Base-by-base conservation (phyloP, 1,140 invertebrate species). In the Drosophila tani region DNA sequence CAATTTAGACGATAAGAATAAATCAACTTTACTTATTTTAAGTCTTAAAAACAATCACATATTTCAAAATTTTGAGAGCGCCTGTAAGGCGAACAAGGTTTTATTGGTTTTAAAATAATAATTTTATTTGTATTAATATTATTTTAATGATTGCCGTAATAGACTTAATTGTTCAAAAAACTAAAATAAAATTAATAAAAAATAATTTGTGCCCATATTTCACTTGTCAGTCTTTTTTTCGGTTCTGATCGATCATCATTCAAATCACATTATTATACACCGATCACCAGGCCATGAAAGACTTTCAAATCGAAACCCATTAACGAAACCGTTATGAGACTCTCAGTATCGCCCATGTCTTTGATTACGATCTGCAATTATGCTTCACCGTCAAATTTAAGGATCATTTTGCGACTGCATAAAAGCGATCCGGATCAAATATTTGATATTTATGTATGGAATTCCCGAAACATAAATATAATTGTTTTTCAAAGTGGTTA, bases 391-490 rank as follows among this genome's bases (percentile, higher is more conserved):
- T 49, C 51, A 38, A 65, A 49, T 55, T 75, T 17, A 38, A 43
- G 38, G 71, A 58, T 70, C 17, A 55, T 21, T 70, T 70, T 38
- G 43, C 8, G 43, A 11, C 5, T 19, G 14, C 50, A 35, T 35
- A 56, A 55, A 49, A 35, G 15, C 11, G 12, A 55, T 45, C 11
- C n/a, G 8, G 14, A 45, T 69, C 41, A 66, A 43, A 76, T 58
- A 57, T 68, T 55, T 76, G 40, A 56, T 59, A 77, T 68, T 77
- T 77, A 43, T 58, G 27, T 77, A 38, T 67, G 55, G 29, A 77
- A 77, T 68, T 77, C 62, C 41, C 45, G 24, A 55, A 75, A 67
- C 63, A 67, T 76, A 76, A 67, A 47, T 46, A 77, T 77, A 77
- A 76, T 76, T 55, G 63, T 47, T 68, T 38, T 47, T 49, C 38